These are phyloP conservation scores for Pantherophis guttatus DNA, from an alignment of 2,113 vertebrate species.

Conservation along the genomic window DNA sequence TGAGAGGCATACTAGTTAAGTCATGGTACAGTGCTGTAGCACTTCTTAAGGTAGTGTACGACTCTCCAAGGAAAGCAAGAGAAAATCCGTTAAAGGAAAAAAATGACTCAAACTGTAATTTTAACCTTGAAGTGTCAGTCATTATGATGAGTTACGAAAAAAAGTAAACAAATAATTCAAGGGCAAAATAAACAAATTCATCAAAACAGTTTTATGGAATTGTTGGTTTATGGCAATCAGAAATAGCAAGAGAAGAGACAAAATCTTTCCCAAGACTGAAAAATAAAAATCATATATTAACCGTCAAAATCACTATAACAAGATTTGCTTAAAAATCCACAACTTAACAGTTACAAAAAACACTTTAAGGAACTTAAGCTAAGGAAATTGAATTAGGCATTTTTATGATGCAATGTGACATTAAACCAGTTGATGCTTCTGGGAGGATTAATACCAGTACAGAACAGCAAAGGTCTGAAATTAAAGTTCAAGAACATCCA, in stretches of 20 bases:
- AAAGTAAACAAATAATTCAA: background rate
- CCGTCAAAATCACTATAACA: background rate
- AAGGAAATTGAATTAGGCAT: background rate
- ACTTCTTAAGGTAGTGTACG: background rate
- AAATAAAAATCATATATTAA: background rate
- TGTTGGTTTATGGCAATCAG: background rate
- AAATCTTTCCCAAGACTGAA: background rate
- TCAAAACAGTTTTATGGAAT: background rate
- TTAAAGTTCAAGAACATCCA: background rate
- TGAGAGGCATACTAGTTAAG: background rate
- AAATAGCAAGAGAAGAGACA: background rate
- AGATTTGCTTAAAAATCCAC: background rate
- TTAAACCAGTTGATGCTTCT: background rate
- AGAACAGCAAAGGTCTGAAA: background rate
- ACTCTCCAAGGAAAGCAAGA: background rate
- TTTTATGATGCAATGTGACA: background rate
- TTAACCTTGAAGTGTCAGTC: background rate
- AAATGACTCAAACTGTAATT: background rate
- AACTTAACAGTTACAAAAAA: background rate
- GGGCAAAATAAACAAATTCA: background rate
- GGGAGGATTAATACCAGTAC: background rate
- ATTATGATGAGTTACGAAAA: background rate
- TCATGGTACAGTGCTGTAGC: background rate
- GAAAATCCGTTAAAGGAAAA: background rate
- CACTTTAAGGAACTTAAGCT: background rate